Evolutionary conservation across 2,888 invertebrate species (phyloP).

Genomic region (Sinohyriopsis cumingii): DNA sequence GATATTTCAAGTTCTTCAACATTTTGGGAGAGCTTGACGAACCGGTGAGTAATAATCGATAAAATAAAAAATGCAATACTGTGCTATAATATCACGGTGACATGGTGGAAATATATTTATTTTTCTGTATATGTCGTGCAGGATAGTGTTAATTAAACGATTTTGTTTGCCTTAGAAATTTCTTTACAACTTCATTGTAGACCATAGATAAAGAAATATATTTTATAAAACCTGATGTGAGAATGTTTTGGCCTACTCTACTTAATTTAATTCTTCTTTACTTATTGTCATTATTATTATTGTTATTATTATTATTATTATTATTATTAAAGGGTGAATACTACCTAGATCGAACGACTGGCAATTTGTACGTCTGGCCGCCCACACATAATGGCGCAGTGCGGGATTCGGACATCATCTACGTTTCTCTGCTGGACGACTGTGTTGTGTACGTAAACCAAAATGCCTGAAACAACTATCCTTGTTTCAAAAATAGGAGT

Average conservation of each 20-base stretch:
- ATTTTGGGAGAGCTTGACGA: conserved; percentile 45
- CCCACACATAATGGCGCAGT: conserved; percentile 33
- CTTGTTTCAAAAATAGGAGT: conserved; percentile 1
- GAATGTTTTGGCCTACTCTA: too few species aligned
- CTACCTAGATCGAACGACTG: conserved; percentile 42
- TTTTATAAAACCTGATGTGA: too few species aligned
- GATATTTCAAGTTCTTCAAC: conserved; percentile 49
- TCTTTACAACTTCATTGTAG: too few species aligned
- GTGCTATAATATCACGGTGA: not conserved
- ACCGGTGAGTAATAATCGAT: conserved; percentile 28
- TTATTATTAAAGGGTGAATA: conserved; percentile 47
- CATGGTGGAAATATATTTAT: not conserved
- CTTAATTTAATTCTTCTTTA: too few species aligned
- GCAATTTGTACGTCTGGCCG: conserved; percentile 50
- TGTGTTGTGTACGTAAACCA: conserved; percentile 38
- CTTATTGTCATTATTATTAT: too few species aligned
- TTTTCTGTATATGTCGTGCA: too few species aligned
- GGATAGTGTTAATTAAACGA: too few species aligned
- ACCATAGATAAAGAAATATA: too few species aligned
- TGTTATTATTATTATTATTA: not conserved
- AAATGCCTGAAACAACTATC: not conserved
- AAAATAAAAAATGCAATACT: not conserved
- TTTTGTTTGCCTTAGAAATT: too few species aligned
- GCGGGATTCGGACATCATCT: conserved; percentile 30
- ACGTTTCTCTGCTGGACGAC: conserved; percentile 34